Evolutionary conservation across 2,113 vertebrate species (phyloP), one percentile per base, ranked within the genome.

Genomic region (Oncorhynchus keta): DNA sequence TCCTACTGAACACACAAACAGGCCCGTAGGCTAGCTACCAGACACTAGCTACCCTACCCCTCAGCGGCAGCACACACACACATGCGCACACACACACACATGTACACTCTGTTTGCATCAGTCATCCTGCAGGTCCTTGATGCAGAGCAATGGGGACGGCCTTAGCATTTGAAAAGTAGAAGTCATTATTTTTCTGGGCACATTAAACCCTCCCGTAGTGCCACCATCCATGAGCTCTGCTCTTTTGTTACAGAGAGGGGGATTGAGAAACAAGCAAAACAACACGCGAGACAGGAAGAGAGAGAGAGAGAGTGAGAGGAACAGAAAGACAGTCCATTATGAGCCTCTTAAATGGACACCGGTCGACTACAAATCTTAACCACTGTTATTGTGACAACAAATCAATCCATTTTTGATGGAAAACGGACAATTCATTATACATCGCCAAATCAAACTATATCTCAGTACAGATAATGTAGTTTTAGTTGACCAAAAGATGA

Each of bases 1-100:
- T 92, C 90, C 89, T 87, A 88, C 85, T 77, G 80, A 88, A 87
- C 83, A 92, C 71, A 84, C 85, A 93, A 92, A 93, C 91, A 94
- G 87, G 85, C 88, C 93, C 24, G 35, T 77, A 76, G 90, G 92
- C 89, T 83, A 83, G 32, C 35, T 35, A 35, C 35, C 6, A 35
- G 35, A 35, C 35, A 7, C 35, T 35, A 35, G 35, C 76, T 75
- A 86, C 79, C n/a, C 11, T 72, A 51, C 78, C 70, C 4, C 11
- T 66, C 49, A 39, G 32, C 74, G 69, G 79, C 85, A 83, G 32
- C 68, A 70, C 45, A 70, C 68, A 35, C 1, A 6, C 4, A 71
- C 39, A 70, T 24, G 24, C 24, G 1, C 24, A 24, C 24, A 24
- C 24, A 24, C 74, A 76, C 26, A 73, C 61, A 64, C 73, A 71